Percentiles rank a stretch among this genome's conserved stretches.
Conservation (phyloP, 2,888 invertebrate genomes). For the Tetragnatha montana region DNA sequence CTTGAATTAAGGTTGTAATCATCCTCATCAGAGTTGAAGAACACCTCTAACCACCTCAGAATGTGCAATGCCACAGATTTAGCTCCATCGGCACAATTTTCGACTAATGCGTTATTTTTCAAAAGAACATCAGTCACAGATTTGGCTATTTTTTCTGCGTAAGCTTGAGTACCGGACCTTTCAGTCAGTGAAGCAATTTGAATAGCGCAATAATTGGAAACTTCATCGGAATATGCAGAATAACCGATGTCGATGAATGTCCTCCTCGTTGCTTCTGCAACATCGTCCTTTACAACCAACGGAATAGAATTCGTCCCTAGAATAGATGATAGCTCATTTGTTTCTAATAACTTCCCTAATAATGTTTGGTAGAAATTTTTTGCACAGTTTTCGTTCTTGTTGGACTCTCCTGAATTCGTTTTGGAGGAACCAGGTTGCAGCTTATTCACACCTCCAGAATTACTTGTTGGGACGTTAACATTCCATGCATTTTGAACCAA, state of each 20-base stretch:
- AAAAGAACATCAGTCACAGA: slow-evolving; percentile 15
- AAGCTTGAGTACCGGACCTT: neutral
- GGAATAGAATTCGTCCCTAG: slow-evolving; percentile 5
- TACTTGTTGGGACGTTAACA: too few species aligned
- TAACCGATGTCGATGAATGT: slow-evolving; percentile 10
- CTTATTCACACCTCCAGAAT: too few species aligned
- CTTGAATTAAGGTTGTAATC: too few species aligned
- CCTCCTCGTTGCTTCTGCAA: neutral
- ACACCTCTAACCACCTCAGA: neutral
- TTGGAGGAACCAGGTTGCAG: neutral
- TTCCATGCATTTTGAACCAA: too few species aligned
- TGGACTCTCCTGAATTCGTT: neutral
- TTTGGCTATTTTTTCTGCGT: slow-evolving; percentile 50
- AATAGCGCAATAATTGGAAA: neutral
- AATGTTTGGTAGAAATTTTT: slow-evolving; percentile 33
- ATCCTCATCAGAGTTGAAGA: too few species aligned
- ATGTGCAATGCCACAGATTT: slow-evolving; percentile 20
- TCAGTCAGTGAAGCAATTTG: neutral
- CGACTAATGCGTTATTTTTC: slow-evolving; percentile 9
- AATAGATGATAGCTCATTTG: neutral
- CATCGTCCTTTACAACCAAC: neutral
- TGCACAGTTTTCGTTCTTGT: slow-evolving; percentile 11
- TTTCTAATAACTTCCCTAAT: slow-evolving; percentile 7
- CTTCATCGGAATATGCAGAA: slow-evolving; percentile 4
- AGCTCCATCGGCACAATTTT: slow-evolving; percentile 11